Conservation (phyloP, 2,113 vertebrate genomes). For the Ramphastos sulfuratus region DNA sequence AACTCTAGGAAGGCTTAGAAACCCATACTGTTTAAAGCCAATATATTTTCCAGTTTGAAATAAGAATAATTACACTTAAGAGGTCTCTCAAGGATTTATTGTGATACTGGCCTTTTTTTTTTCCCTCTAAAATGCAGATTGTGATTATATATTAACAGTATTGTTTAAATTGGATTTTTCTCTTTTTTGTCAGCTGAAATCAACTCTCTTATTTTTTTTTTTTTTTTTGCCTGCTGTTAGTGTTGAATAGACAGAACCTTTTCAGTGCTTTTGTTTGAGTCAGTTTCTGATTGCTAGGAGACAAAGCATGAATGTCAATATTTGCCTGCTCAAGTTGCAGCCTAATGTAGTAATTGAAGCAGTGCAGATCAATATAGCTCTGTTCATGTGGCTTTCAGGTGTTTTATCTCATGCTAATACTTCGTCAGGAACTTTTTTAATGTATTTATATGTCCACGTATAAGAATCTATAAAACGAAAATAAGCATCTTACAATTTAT, state of each 20-base stretch:
- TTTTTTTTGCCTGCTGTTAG: not conserved
- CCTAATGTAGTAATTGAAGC: not conserved
- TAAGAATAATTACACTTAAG: not conserved
- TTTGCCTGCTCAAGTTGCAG: slow-evolving; percentile 51
- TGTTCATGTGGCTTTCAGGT: not conserved
- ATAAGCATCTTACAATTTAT: not conserved
- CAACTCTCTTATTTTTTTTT: not conserved
- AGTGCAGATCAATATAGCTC: not conserved
- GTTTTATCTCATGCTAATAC: not conserved
- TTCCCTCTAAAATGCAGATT: not conserved
- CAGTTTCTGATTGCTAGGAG: slow-evolving; percentile 66
- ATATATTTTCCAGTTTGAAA: not conserved
- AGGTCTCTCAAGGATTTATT: not conserved
- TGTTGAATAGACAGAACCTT: not conserved
- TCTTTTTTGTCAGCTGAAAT: not conserved
- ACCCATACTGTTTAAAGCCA: not conserved
- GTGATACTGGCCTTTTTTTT: not conserved
- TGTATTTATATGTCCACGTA: not conserved
- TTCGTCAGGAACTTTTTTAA: not conserved
- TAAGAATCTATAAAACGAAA: not conserved
- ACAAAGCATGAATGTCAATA: slow-evolving; percentile 47
- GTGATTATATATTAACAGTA: not conserved
- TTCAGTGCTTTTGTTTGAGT: slow-evolving; percentile 54
- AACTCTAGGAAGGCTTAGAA: not conserved
- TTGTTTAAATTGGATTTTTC: not conserved